Conservation (phyloP, 1,140 invertebrate species). For the Drosophila miranda region DNA sequence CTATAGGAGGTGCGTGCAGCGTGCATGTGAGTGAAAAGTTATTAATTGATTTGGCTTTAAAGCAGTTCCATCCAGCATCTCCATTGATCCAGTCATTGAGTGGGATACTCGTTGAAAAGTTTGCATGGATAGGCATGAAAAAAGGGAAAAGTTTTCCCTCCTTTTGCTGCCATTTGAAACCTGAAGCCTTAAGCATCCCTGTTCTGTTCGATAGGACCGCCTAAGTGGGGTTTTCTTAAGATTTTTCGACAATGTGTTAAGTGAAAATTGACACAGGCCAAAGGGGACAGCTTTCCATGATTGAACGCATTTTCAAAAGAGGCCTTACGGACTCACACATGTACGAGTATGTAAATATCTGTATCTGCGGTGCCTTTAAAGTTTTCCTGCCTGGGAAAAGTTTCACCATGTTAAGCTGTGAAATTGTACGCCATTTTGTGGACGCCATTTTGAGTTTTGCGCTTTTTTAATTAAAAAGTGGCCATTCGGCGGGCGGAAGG, state of each 20-base stretch:
- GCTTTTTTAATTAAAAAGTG: slow-evolving; percentile 72
- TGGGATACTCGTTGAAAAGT: slow-evolving; percentile 39
- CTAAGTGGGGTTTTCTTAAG: slow-evolving; percentile 56
- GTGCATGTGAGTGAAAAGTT: slow-evolving; percentile 26
- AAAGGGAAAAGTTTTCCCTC: slow-evolving; percentile 43
- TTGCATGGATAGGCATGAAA: slow-evolving; percentile 40
- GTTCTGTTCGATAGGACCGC: slow-evolving; percentile 17
- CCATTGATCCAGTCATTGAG: slow-evolving; percentile 11
- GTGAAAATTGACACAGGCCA: slow-evolving; percentile 63
- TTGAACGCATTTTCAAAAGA: slow-evolving; percentile 54
- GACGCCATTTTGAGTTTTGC: slow-evolving; percentile 21
- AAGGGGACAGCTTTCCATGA: slow-evolving; percentile 56
- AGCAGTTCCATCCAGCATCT: slow-evolving; percentile 25
- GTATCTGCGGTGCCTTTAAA: slow-evolving; percentile 30
- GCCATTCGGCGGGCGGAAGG: slow-evolving; percentile 13
- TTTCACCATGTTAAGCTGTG: slow-evolving; percentile 43
- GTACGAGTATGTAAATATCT: neutral
- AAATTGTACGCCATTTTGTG: slow-evolving; percentile 53
- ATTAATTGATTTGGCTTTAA: slow-evolving; percentile 76
- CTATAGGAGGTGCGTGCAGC: slow-evolving; percentile 42
- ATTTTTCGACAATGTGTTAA: slow-evolving; percentile 68
- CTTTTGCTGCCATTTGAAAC: slow-evolving; percentile 41
- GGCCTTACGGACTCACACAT: slow-evolving; percentile 12
- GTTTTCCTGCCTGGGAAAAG: slow-evolving; percentile 18
- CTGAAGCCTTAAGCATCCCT: slow-evolving; percentile 13